Base-by-base conservation (phyloP, 1,140 invertebrate genomes). In the Bombus fervidus region DNA sequence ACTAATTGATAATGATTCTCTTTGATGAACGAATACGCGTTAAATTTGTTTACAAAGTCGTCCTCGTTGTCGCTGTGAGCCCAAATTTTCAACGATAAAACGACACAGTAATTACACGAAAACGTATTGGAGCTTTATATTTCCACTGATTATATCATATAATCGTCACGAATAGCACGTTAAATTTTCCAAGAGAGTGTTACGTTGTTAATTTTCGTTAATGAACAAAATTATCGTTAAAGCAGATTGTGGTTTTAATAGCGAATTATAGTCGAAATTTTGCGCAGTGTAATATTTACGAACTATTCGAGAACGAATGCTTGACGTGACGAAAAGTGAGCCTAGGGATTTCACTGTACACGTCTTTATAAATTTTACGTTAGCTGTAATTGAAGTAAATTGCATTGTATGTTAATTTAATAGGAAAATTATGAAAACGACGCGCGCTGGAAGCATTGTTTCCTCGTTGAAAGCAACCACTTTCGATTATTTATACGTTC, bases 161-260 rank as follows among this genome's bases (percentile, higher is more conserved):
- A 64, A 84, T 84, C 47, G 64, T 77, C 25, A 15, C 82, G 62
- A 22, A 34, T 47, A 34, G 34, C 59, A 25, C n/a, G 53, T 64
- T 81, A n/a, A 74, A 82, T 82, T 74, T 43, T 74, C 81, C 71
- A 57, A 79, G 73, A 76, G 73, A 34, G 41, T 10, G 81, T 64
- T 53, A 76, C 59, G 81, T 76, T 83, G 53, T 83, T 83, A 83
- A 83, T 83, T 84, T 66, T 37, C 64, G 82, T 84, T 84, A 79
- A 84, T 64, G 37, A 68, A 31, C 75, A 41, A 69, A 84, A 84
- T 84, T 84, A 43, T 43, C 66, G 75, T 10, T 31, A 43, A 76
- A 62, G 69, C 34, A 28, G 41, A 53, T 66, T 66, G 72, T 62
- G 81, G 57, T 34, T 69, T 39, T 66, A 78, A 78, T 69, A 69